Conservation (phyloP, 2,113 vertebrate species). For the Arvicanthis niloticus region DNA sequence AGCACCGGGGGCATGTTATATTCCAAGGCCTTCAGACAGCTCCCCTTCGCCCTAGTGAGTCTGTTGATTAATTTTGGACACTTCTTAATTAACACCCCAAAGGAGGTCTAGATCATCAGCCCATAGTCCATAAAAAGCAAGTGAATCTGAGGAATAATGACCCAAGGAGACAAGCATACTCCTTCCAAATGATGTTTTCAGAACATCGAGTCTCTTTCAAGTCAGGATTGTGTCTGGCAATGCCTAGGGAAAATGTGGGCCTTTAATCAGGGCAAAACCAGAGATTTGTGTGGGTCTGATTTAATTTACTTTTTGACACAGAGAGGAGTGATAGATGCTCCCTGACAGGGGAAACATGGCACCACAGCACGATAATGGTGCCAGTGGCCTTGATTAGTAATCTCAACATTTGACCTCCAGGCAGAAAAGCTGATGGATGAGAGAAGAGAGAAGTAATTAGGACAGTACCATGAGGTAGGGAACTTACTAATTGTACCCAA, state of each 20-base stretch:
- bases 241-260: slow-evolving; percentile 94
- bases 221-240: slow-evolving; percentile 91
- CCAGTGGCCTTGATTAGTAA: slow-evolving; percentile 93
- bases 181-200: slow-evolving; percentile 95
- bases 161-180: slow-evolving; percentile 94
- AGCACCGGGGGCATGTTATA: slow-evolving; percentile 91
- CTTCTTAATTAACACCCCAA: slow-evolving; percentile 99
- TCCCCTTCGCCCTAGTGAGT: slow-evolving; percentile 99
- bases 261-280: slow-evolving; percentile 96
- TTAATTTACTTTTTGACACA: slow-evolving; percentile 95
- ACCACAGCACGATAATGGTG: slow-evolving; percentile 85
- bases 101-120: slow-evolving; percentile 96
- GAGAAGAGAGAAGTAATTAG: slow-evolving; percentile 89
- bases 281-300: slow-evolving; percentile 96
- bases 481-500: slow-evolving; percentile 84
- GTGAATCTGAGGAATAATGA: slow-evolving; percentile 95
- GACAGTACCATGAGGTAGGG: slow-evolving; percentile 88
- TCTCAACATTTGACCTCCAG: slow-evolving; percentile 94
- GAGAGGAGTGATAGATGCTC: slow-evolving; percentile 92
- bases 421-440: slow-evolving; percentile 93
- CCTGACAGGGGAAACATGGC: slow-evolving; percentile 95
- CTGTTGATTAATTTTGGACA: slow-evolving; percentile 99
- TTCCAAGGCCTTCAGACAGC: slow-evolving; percentile 97
- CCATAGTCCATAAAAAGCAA: slow-evolving; percentile 90
- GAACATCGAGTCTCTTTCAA: slow-evolving; percentile 91